Conservation (phyloP, 2,797 vertebrate species). For the Eulemur coronatus region DNA sequence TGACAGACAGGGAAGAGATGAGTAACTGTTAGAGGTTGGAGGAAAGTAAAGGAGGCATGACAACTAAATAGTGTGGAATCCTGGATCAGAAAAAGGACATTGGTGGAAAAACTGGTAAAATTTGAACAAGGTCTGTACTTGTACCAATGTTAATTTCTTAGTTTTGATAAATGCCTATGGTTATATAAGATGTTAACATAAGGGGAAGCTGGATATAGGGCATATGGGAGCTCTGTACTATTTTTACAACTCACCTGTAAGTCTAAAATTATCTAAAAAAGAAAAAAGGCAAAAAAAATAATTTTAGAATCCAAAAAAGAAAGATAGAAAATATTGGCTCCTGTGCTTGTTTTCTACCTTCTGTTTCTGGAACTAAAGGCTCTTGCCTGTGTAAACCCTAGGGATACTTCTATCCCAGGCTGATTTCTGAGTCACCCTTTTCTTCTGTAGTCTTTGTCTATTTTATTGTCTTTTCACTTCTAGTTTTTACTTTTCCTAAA, state of each 20-base stretch:
- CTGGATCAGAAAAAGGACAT: background rate
- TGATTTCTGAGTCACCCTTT: background rate
- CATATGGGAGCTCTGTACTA: background rate
- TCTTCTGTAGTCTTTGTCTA: background rate
- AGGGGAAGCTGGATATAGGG: background rate
- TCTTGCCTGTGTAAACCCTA: background rate
- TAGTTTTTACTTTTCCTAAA: conserved; percentile 20
- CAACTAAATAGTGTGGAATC: background rate
- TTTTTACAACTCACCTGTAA: conserved; percentile 34
- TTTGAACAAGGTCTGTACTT: background rate
- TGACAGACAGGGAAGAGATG: background rate
- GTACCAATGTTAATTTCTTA: background rate
- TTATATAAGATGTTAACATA: conserved; percentile 1
- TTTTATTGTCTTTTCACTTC: background rate
- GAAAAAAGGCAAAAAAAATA: background rate
- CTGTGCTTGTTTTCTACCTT: background rate
- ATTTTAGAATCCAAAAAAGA: background rate
- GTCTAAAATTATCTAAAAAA: background rate
- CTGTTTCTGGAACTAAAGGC: background rate
- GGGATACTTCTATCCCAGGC: background rate
- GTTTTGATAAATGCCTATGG: conserved; percentile 1
- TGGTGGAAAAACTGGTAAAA: background rate
- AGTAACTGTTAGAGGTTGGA: background rate
- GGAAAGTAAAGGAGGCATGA: background rate
- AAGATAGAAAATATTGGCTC: background rate